phyloP scores from a whole-genome alignment of 2,888 invertebrate species.

The Gonocerus acuteangulatus region DNA sequence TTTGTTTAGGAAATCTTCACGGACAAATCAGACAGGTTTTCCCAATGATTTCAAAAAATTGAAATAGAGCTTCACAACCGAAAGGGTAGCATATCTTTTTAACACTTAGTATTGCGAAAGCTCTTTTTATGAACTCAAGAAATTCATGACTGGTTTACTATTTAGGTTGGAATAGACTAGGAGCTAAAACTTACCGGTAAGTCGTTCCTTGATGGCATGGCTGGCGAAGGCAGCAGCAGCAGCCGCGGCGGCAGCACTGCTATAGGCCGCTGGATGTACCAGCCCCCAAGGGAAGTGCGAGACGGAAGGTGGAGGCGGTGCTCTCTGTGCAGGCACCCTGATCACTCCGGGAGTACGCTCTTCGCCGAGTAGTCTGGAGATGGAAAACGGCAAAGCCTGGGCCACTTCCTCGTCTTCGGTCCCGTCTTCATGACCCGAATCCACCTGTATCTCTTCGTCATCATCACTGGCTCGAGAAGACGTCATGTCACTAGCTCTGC shows the following conservation, averaged over 20 bases:
- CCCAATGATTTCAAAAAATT: too few species aligned
- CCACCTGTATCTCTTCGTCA: conserved; percentile 60
- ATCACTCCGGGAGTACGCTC: conserved; percentile 53
- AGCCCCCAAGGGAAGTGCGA: conserved; percentile 44
- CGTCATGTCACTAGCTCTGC: conserved; percentile 28
- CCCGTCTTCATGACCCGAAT: conserved; percentile 57
- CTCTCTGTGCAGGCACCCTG: conserved; percentile 58
- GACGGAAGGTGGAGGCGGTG: conserved; percentile 49
- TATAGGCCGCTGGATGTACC: conserved; percentile 52
- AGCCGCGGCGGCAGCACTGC: conserved; percentile 42
- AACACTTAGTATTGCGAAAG: too few species aligned
- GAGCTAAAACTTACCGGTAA: conserved; percentile 56
- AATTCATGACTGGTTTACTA: too few species aligned
- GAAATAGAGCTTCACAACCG: too few species aligned
- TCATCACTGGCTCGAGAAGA: conserved; percentile 49
- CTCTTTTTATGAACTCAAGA: too few species aligned
- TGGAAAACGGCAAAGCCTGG: conserved; percentile 66
- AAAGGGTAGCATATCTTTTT: too few species aligned
- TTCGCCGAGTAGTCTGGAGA: conserved; percentile 64
- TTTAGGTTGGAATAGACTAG: too few species aligned
- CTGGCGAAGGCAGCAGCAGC: conserved; percentile 61
- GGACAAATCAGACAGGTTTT: too few species aligned
- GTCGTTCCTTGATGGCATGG: conserved; percentile 73
- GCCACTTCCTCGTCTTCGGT: conserved; percentile 43
- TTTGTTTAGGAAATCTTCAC: too few species aligned